These are phyloP conservation scores for Chiroxiphia lanceolata DNA, from an alignment of 2,797 vertebrate genomes.

Conservation along the genomic window DNA sequence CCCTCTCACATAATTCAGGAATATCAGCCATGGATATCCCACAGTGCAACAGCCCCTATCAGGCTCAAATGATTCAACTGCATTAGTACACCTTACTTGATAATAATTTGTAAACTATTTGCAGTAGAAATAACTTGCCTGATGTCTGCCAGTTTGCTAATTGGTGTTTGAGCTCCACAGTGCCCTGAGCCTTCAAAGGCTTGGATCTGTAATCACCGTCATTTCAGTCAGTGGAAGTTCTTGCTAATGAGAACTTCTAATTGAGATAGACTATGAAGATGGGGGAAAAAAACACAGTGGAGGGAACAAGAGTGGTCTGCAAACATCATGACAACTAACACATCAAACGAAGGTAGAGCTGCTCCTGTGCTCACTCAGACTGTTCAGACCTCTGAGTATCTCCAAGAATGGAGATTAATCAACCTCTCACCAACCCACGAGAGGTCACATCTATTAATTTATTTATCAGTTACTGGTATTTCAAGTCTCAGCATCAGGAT, in stretches of 20 bases:
- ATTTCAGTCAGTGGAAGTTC: background rate
- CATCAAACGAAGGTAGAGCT: background rate
- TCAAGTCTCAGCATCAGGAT: background rate
- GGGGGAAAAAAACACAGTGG: too few relatives aligned
- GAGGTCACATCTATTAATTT: background rate
- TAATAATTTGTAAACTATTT: background rate
- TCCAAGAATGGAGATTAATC: background rate
- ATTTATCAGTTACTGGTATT: background rate
- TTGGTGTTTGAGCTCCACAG: background rate
- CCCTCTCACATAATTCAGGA: fast-evolving
- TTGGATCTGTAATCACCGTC: background rate
- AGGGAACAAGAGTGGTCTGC: background rate
- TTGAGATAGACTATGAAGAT: background rate
- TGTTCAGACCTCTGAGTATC: background rate
- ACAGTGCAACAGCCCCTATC: background rate
- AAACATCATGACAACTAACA: background rate
- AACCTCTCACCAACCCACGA: background rate
- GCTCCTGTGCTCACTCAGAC: background rate
- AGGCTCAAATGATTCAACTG: background rate
- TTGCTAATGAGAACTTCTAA: background rate
- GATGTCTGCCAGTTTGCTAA: background rate
- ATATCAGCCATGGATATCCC: background rate
- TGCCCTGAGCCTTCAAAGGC: background rate
- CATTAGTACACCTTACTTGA: background rate
- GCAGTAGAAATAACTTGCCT: too few relatives aligned